A percentile compares a stretch with the other conserved stretches of the same genome.
Conservation (phyloP, 2,888 invertebrate genomes). For the Pheosia gnoma region DNA sequence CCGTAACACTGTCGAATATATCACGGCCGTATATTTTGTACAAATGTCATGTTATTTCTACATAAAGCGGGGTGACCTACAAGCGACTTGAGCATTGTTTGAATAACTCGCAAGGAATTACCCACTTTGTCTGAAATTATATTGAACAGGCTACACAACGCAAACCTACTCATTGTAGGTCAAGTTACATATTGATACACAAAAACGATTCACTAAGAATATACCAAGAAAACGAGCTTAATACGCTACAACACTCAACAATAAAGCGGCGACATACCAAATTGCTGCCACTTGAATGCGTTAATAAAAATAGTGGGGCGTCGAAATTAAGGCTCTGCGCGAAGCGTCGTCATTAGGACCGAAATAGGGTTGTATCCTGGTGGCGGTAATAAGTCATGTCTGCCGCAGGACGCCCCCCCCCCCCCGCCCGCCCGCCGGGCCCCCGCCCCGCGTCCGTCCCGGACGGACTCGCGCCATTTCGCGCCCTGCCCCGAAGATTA, state of each 20-base stretch:
- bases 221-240: constrained; percentile 36
- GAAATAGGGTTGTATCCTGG: constrained; percentile 82
- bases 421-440: constrained; percentile 46
- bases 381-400: constrained; percentile 82
- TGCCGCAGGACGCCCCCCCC: constrained; percentile 68
- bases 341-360: constrained; percentile 79
- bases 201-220: constrained; percentile 15
- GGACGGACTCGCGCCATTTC: constrained; percentile 64
- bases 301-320: constrained; percentile 82
- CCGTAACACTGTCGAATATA: constrained; percentile 1
- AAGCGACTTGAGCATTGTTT: background rate
- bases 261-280: constrained; percentile 62
- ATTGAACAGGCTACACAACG: background rate
- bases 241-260: constrained; percentile 32
- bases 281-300: constrained; percentile 76
- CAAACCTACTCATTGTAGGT: background rate
- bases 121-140: no score
- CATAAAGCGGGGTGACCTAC: background rate
- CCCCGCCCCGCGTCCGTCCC: constrained; percentile 44
- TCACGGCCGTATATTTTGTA: background rate
- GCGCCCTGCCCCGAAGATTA: constrained; percentile 68
- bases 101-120: background rate
- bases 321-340: constrained; percentile 80
- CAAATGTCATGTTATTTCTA: background rate
- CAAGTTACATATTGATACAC: constrained; percentile 1